These are phyloP conservation scores for Hyles vespertilio DNA, from an alignment of 1,140 invertebrate species.

Conservation along the genomic window DNA sequence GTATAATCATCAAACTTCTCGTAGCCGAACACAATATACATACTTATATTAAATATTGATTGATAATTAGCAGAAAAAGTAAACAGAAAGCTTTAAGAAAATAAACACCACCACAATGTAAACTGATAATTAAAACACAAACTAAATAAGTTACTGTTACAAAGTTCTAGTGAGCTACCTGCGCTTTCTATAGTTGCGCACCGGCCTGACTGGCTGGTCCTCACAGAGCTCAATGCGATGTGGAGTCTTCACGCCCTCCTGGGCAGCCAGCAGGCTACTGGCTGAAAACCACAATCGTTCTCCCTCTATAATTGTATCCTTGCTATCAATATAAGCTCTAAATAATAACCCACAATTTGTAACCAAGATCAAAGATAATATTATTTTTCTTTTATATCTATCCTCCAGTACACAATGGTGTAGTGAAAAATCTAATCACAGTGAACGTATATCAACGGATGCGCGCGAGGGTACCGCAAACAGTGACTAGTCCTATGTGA, in stretches of 20 bases:
- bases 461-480: slow-evolving; percentile 4
- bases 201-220: slow-evolving; percentile 48
- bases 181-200: slow-evolving; percentile 58
- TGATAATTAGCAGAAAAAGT: too few relatives aligned
- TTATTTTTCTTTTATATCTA: background rate
- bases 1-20: too few relatives aligned
- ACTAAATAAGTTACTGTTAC: background rate
- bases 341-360: too few relatives aligned
- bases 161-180: slow-evolving; percentile 44
- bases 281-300: slow-evolving; percentile 37
- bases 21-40: too few relatives aligned
- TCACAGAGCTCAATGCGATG: slow-evolving; percentile 72
- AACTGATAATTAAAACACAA: background rate
- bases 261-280: slow-evolving; percentile 45
- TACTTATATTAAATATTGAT: too few relatives aligned
- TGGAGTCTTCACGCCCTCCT: slow-evolving; percentile 70
- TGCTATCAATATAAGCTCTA: background rate
- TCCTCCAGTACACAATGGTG: background rate
- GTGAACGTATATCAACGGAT: too few relatives aligned
- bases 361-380: background rate
- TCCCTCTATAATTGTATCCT: background rate
- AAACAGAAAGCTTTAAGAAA: too few relatives aligned
- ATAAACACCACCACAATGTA: too few relatives aligned
- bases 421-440: background rate
- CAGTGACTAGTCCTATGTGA: background rate